phyloP scores from a whole-genome alignment of 2,888 invertebrate genomes.

The Clanis bilineata region DNA sequence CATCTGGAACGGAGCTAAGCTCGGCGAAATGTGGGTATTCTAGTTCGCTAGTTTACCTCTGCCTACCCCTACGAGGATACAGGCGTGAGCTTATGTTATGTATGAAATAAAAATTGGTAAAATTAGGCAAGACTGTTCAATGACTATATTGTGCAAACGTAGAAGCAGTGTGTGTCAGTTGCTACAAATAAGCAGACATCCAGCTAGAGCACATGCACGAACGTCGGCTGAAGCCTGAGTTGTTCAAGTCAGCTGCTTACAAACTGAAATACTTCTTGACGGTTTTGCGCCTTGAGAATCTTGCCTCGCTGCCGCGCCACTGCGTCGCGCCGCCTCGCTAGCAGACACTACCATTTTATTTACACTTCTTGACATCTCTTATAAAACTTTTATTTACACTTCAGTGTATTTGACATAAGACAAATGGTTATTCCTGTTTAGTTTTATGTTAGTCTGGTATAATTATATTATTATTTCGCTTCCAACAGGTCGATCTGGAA shows the following conservation, averaged over 20 bases:
- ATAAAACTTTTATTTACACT: background rate
- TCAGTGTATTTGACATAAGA: background rate
- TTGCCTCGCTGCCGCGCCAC: no score
- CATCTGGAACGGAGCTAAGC: no score
- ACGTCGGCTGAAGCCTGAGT: conserved; percentile 37
- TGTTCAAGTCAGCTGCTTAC: conserved; percentile 39
- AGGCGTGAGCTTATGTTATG: no score
- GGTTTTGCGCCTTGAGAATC: conserved; percentile 21
- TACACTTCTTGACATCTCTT: conserved; percentile 17
- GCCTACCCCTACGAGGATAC: no score
- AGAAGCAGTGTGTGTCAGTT: conserved; percentile 34
- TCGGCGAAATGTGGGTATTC: no score
- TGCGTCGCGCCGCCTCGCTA: conserved; percentile 18
- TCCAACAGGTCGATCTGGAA: no score
- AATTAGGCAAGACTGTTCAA: background rate
- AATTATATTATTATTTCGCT: no score
- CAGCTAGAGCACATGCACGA: conserved; percentile 40
- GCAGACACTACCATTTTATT: conserved; percentile 28
- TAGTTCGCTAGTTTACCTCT: no score
- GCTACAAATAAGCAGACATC: conserved; percentile 45
- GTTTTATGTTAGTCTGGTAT: background rate
- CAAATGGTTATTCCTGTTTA: background rate
- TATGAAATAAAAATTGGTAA: no score
- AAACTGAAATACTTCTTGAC: conserved; percentile 36
- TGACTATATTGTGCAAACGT: conserved; percentile 16